phyloP scores from a whole-genome alignment of 1,140 invertebrate species.

The Dendrolimus kikuchii region DNA sequence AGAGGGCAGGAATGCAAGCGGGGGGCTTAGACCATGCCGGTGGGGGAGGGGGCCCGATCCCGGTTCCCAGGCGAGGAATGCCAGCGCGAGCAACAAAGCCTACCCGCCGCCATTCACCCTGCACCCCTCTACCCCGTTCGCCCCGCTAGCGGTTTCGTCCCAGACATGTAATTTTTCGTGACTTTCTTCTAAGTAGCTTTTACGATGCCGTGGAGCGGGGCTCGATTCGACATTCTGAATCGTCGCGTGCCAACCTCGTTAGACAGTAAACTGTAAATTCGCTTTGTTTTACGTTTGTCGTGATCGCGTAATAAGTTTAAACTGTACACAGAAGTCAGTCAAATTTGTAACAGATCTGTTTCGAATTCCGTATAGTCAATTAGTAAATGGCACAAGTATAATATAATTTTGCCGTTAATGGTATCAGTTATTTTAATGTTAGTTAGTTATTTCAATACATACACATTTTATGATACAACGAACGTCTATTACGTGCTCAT shows the following conservation, averaged over 20 bases:
- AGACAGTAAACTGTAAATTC: conserved; percentile 17
- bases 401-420: too few relatives aligned
- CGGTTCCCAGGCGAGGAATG: conserved; percentile 68
- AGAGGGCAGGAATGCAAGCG: conserved; percentile 60
- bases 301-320: conserved; percentile 12
- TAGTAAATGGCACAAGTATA: too few relatives aligned
- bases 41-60: conserved; percentile 31
- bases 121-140: conserved; percentile 16
- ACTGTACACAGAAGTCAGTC: too few relatives aligned
- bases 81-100: conserved; percentile 66
- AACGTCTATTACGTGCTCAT: too few relatives aligned
- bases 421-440: too few relatives aligned
- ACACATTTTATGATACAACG: too few relatives aligned
- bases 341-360: too few relatives aligned
- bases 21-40: conserved; percentile 19
- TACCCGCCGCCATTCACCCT: conserved; percentile 58
- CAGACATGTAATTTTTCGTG: conserved; percentile 54
- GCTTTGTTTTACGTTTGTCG: conserved; percentile 14
- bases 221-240: conserved; percentile 36
- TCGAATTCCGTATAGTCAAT: too few relatives aligned
- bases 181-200: conserved; percentile 50
- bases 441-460: too few relatives aligned
- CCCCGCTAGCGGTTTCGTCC: conserved; percentile 39
- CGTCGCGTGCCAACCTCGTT: conserved; percentile 23
- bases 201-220: conserved; percentile 31